These are phyloP conservation scores for Montipora foliosa DNA, from an alignment of 64 coral and sea anemone species.

Conservation along the genomic window DNA sequence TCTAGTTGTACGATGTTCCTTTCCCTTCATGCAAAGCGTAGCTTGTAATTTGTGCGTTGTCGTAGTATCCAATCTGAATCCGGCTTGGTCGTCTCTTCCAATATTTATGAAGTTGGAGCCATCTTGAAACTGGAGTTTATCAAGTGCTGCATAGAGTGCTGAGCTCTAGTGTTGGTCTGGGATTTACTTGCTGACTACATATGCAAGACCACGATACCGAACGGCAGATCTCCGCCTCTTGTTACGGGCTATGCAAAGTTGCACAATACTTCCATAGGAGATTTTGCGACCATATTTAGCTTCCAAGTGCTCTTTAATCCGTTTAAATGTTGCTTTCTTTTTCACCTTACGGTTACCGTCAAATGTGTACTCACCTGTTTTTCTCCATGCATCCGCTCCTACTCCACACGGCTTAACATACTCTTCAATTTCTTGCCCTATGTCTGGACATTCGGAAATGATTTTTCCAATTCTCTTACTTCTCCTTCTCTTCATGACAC, in stretches of 20 bases:
- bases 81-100: slow-evolving; percentile 67
- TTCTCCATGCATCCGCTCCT: slow-evolving; percentile 47
- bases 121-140: slow-evolving; percentile 27
- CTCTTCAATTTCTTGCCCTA: slow-evolving; percentile 51
- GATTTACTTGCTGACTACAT: slow-evolving; percentile 33
- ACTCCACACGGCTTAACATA: slow-evolving; percentile 47
- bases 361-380: slow-evolving; percentile 44
- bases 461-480: slow-evolving; percentile 36
- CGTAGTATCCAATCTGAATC: slow-evolving; percentile 61
- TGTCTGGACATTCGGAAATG: slow-evolving; percentile 42
- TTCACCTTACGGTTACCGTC: slow-evolving; percentile 60
- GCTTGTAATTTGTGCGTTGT: slow-evolving; percentile 52
- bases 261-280: slow-evolving; percentile 51
- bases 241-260: slow-evolving; percentile 65
- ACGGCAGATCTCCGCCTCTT: slow-evolving; percentile 10
- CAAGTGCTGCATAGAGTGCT: slow-evolving; percentile 26
- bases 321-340: slow-evolving; percentile 61
- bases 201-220: slow-evolving; percentile 52
- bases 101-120: slow-evolving; percentile 35
- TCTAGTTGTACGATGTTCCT: slow-evolving; percentile 34
- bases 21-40: slow-evolving; percentile 16
- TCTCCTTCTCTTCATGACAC: slow-evolving; percentile 42
- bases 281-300: background rate
- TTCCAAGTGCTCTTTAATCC: slow-evolving; percentile 49
- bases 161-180: slow-evolving; percentile 67